A percentile compares a stretch with the other conserved stretches of the same genome.
phyloP scores from a whole-genome alignment of 2,113 vertebrate species.

The Phasianus colchicus region DNA sequence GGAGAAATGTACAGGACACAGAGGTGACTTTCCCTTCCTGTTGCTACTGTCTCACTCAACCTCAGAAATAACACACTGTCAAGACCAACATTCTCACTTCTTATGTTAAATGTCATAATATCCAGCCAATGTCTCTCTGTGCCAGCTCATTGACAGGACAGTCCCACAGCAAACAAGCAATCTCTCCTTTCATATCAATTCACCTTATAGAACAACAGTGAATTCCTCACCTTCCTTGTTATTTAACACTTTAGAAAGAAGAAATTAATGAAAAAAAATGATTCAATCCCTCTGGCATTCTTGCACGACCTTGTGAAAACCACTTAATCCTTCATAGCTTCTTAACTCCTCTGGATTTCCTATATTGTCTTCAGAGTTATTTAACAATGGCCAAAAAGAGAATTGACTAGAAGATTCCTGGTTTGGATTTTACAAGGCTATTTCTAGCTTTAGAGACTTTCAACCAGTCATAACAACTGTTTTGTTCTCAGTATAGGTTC shows the following conservation, averaged over 20 bases:
- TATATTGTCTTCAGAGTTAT: not conserved
- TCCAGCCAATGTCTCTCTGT: not conserved
- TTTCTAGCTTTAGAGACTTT: not conserved
- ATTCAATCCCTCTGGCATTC: not conserved
- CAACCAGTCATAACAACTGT: too few relatives aligned
- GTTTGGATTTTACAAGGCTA: not conserved
- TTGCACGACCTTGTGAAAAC: not conserved
- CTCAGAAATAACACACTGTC: not conserved
- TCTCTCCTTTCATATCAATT: not conserved
- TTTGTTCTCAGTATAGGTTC: not conserved
- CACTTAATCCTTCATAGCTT: not conserved
- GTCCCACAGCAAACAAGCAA: not conserved
- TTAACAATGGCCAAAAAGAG: not conserved
- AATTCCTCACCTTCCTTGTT: not conserved
- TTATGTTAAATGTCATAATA: not conserved
- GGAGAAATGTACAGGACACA: not conserved
- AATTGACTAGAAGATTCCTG: not conserved
- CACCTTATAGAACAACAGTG: not conserved
- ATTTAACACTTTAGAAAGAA: not conserved
- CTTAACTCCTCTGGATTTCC: not conserved
- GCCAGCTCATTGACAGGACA: not conserved
- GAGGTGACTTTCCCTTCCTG: not conserved
- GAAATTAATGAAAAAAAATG: too few relatives aligned
- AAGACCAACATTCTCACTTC: not conserved
- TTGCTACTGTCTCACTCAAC: too few relatives aligned